These are phyloP conservation scores for human DNA, from an alignment of 2,113 vertebrate genomes.

Conservation along the genomic window DNA sequence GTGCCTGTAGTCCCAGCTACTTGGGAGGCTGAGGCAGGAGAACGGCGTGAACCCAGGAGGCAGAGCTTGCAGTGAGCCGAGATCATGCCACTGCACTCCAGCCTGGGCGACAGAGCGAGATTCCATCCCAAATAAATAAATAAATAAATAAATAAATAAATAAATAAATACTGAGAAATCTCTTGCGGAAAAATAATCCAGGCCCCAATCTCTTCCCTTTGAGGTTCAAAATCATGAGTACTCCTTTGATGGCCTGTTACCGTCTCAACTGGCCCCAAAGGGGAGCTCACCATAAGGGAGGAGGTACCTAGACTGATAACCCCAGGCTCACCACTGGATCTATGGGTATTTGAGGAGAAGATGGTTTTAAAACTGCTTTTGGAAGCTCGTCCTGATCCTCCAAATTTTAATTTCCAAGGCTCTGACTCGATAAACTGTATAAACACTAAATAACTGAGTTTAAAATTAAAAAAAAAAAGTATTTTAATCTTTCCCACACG, in stretches of 20 bases:
- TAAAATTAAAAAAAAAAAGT: not conserved
- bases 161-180: not conserved
- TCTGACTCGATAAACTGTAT: not conserved
- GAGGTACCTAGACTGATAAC: too few relatives aligned
- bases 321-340: not conserved
- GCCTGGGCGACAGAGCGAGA: too few relatives aligned
- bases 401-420: not conserved
- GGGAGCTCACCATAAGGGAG: not conserved
- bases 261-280: not conserved
- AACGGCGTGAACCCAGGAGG: too few relatives aligned
- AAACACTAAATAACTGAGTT: not conserved
- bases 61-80: too few relatives aligned
- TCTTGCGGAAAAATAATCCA: not conserved
- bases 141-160: too few relatives aligned
- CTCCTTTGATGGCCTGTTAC: not conserved
- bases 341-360: not conserved
- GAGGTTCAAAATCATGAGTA: conserved; percentile 5
- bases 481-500: not conserved
- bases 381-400: not conserved
- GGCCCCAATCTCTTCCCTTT: not conserved
- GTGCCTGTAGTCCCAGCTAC: too few relatives aligned
- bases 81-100: too few relatives aligned
- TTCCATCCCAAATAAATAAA: too few relatives aligned
- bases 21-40: too few relatives aligned
- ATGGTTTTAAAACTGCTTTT: not conserved